Evolutionary conservation across 2,113 vertebrate genomes (phyloP).

Genomic region (Nyctereutes procyonoides): DNA sequence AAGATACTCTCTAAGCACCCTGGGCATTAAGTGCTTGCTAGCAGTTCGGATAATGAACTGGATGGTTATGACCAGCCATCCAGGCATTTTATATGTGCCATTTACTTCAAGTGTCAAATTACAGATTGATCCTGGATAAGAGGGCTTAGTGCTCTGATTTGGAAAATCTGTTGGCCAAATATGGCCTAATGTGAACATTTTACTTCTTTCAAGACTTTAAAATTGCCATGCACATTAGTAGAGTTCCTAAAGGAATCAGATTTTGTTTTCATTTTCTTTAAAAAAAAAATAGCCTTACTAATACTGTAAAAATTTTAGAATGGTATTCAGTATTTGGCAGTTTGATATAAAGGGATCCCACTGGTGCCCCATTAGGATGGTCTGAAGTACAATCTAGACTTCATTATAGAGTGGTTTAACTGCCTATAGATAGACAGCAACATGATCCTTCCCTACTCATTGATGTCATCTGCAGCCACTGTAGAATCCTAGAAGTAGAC

Average conservation of each 20-base stretch:
- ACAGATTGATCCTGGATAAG: conserved; percentile 7
- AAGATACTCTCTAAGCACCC: not conserved
- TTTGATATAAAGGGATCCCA: not conserved
- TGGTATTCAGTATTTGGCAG: not conserved
- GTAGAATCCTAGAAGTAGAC: not conserved
- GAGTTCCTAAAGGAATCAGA: not conserved
- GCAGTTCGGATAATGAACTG: conserved; percentile 54
- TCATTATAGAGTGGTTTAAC: not conserved
- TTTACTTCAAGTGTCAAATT: conserved; percentile 66
- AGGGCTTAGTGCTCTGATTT: conserved; percentile 39
- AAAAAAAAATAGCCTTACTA: not conserved
- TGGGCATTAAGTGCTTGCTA: conserved; percentile 17
- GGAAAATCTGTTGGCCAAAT: conserved; percentile 54
- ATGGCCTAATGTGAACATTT: not conserved
- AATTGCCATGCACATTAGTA: not conserved
- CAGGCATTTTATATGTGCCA: not conserved
- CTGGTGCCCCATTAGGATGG: not conserved
- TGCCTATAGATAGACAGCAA: not conserved
- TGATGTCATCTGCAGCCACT: not conserved
- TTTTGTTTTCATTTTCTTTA: not conserved
- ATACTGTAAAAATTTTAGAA: not conserved
- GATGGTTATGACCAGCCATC: not conserved
- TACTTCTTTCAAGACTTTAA: conserved; percentile 7
- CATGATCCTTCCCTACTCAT: not conserved
- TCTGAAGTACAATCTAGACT: not conserved